These are phyloP conservation scores for Gymnosoma rotundatum DNA, from an alignment of 2,888 invertebrate genomes.

Conservation along the genomic window DNA sequence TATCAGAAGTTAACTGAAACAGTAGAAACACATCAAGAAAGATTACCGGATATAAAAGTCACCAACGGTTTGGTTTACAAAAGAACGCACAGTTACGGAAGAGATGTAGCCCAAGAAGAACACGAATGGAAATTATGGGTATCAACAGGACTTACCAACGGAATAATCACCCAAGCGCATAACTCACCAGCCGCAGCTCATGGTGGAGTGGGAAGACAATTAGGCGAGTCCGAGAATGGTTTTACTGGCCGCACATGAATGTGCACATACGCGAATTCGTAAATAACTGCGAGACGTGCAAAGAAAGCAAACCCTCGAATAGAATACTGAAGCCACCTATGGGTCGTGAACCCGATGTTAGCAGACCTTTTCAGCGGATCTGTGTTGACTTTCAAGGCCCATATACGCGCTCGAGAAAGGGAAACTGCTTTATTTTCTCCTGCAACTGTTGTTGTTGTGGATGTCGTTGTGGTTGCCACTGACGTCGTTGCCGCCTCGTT, in stretches of 20 bases:
- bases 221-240: no score
- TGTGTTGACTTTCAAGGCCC: background rate
- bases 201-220: background rate
- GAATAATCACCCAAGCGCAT: background rate
- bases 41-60: background rate
- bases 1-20: background rate
- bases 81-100: background rate
- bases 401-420: background rate
- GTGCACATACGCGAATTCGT: background rate
- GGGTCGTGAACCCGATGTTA: background rate
- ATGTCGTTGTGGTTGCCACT: no score
- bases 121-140: background rate
- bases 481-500: no score
- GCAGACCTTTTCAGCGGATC: background rate
- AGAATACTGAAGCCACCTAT: background rate
- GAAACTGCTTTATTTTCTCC: no score
- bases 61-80: background rate
- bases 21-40: background rate
- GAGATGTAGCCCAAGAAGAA: background rate
- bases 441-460: no score
- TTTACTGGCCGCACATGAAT: no score
- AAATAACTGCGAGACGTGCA: background rate
- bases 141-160: background rate
- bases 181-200: background rate
- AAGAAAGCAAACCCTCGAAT: background rate